Evolutionary conservation across 2,113 vertebrate genomes (phyloP).

Genomic region (Podocnemis expansa): DNA sequence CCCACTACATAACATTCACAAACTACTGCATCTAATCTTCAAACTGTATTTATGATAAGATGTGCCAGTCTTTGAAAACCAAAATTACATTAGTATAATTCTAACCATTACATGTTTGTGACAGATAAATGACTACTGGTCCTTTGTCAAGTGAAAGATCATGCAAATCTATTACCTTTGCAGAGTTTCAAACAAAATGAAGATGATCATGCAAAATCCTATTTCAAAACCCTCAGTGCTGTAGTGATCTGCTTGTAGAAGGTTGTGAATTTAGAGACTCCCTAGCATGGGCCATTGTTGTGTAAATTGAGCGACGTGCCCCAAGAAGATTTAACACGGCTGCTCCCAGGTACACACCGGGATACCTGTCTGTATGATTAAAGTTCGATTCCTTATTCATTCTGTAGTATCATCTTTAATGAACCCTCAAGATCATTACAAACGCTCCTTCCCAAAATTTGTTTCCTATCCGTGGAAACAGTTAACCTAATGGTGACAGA

Average conservation of each 20-base stretch:
- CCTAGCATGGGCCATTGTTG: no score
- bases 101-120: not conserved
- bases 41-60: not conserved
- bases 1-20: not conserved
- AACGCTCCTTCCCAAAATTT: not conserved
- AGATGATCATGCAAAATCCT: not conserved
- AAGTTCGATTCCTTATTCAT: no score
- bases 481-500: no score
- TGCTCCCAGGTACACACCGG: no score
- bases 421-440: no score
- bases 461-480: not conserved
- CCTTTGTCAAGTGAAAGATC: not conserved
- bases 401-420: no score
- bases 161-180: not conserved
- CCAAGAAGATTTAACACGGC: no score
- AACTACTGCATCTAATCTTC: not conserved
- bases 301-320: no score
- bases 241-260: no score
- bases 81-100: not conserved
- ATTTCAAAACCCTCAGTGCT: not conserved
- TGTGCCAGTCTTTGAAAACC: not conserved
- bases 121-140: not conserved
- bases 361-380: no score
- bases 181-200: not conserved
- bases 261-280: no score